Conservation (phyloP, 1,140 invertebrate species). For the Drosophila sechellia region DNA sequence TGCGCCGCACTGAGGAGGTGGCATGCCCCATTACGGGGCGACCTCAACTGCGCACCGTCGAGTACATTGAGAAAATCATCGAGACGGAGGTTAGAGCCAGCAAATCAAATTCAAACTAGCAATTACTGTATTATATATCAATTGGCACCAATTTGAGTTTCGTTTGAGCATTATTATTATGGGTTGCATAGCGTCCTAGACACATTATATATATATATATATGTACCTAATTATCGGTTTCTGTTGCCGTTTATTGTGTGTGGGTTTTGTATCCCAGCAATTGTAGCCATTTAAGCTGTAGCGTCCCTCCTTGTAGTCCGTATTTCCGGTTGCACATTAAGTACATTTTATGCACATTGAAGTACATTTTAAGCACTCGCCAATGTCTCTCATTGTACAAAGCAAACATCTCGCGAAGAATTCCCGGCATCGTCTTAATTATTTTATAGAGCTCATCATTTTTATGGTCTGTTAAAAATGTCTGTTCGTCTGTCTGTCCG, state of each 20-base stretch:
- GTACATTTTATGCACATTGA: constrained; percentile 46
- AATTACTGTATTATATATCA: constrained; percentile 46
- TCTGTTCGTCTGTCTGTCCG: neutral
- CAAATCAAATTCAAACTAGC: constrained; percentile 43
- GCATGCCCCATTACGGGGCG: constrained; percentile 93
- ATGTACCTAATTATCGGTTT: constrained; percentile 16
- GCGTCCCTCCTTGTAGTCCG: constrained; percentile 9
- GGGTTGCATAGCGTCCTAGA: constrained; percentile 29
- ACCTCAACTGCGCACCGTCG: constrained; percentile 93
- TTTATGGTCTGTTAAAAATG: constrained; percentile 40
- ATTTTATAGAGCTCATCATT: constrained; percentile 74
- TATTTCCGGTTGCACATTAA: constrained; percentile 39
- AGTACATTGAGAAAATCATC: constrained; percentile 97
- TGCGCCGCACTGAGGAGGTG: constrained; percentile 94
- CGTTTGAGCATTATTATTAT: constrained; percentile 34
- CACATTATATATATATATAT: constrained; percentile 1
- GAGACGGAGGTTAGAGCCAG: constrained; percentile 93
- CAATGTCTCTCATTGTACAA: constrained; percentile 37
- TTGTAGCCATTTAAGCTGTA: constrained; percentile 24
- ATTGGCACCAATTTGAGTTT: constrained; percentile 69
- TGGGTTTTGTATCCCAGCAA: constrained; percentile 38
- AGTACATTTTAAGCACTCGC: constrained; percentile 40
- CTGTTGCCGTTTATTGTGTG: constrained; percentile 52
- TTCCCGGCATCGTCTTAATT: constrained; percentile 55
- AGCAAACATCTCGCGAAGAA: constrained; percentile 22